These are phyloP conservation scores for Tachina fera DNA, from an alignment of 2,888 invertebrate species.

Conservation along the genomic window DNA sequence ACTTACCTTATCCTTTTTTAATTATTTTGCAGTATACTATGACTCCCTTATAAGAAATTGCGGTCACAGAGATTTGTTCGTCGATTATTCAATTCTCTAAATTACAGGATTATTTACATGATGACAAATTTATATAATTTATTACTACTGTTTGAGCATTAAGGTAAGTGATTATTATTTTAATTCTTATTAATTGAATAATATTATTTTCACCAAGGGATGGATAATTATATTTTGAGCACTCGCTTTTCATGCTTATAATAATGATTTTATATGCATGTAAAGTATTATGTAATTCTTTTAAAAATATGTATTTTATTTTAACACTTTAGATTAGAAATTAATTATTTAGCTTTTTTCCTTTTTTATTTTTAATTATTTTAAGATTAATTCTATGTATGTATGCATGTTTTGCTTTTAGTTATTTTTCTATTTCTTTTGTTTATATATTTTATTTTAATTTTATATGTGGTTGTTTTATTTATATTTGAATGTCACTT, in stretches of 20 bases:
- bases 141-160: neutral
- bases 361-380: conserved; percentile 21
- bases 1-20: conserved; percentile 48
- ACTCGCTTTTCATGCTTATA: neutral
- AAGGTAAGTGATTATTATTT: conserved; percentile 22
- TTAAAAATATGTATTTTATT: conserved; percentile 20
- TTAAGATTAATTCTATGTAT: conserved; percentile 14
- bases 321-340: conserved; percentile 33
- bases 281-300: conserved; percentile 28
- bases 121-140: conserved; percentile 16
- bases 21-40: conserved; percentile 24
- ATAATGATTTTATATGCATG: neutral
- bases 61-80: neutral
- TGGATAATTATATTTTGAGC: neutral
- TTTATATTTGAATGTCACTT: conserved; percentile 59
- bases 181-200: conserved; percentile 10
- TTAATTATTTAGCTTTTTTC: neutral
- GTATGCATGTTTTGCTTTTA: conserved; percentile 7
- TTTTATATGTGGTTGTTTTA: conserved; percentile 25
- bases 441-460: neutral
- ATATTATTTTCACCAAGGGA: neutral
- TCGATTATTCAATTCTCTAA: neutral
- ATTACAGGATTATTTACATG: conserved; percentile 54
- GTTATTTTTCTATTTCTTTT: conserved; percentile 38
- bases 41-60: neutral